Evolutionary conservation across 1,140 invertebrate species (phyloP).

Genomic region (Penaeus japonicus): DNA sequence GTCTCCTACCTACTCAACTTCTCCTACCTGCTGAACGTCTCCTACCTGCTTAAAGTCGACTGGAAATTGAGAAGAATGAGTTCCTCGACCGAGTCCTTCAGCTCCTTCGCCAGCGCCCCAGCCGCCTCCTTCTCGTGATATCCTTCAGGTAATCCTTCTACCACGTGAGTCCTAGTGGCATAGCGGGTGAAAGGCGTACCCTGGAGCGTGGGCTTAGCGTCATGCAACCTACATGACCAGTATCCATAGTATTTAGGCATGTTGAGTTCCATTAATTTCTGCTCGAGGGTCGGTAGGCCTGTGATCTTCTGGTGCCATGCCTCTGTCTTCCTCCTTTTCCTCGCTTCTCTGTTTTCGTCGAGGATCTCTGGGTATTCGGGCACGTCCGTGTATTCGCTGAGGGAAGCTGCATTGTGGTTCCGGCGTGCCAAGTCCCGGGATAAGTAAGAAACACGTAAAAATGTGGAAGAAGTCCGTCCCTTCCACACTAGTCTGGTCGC

Average conservation of each 20-base stretch:
- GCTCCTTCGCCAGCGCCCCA: background rate
- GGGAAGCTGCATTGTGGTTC: background rate
- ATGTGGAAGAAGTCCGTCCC: no score
- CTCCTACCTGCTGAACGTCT: no score
- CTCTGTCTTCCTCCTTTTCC: background rate
- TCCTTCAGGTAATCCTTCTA: background rate
- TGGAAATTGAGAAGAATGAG: slow-evolving; percentile 19
- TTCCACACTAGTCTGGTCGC: no score
- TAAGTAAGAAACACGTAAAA: background rate
- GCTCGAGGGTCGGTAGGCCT: slow-evolving; percentile 34
- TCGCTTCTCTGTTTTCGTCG: background rate
- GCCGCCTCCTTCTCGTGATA: slow-evolving; percentile 25
- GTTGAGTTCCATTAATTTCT: slow-evolving; percentile 44
- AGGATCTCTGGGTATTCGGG: slow-evolving; percentile 19
- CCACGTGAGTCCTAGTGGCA: slow-evolving; percentile 40
- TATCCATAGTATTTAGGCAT: slow-evolving; percentile 45
- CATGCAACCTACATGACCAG: slow-evolving; percentile 14
- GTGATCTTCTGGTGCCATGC: slow-evolving; percentile 32
- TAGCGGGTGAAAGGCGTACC: background rate
- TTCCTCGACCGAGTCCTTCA: slow-evolving; percentile 10
- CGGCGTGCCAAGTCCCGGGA: background rate
- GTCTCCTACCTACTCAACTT: no score
- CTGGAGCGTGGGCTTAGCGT: background rate
- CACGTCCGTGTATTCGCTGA: slow-evolving; percentile 8
- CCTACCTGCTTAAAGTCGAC: background rate